Base-by-base conservation (phyloP, 2,797 vertebrate species). In the Bradypodion ventrale region DNA sequence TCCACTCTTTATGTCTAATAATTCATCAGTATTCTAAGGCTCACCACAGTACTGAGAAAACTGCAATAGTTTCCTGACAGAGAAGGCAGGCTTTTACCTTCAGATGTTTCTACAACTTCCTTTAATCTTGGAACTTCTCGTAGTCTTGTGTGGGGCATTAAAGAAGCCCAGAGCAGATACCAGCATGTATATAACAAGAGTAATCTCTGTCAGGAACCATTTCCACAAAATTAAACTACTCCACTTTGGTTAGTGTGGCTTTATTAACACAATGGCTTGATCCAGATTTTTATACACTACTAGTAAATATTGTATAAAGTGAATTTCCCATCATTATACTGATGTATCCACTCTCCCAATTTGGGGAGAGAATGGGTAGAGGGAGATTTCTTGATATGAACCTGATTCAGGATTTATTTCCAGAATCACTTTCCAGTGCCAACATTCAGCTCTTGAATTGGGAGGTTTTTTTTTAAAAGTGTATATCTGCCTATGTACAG, bases 301-400 rank as follows among this genome's bases (percentile, higher is more conserved):
- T n/a, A 65, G 63, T 46, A 68, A 66, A 49, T 46, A 79, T 68
- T 32, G 19, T 44, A 44, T 63, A 78, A 65, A 78, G 1, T 35
- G 5, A 10, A 27, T 52, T 37, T 27, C 40, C 63, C 37, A 56
- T 56, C n/a, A 69, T 69, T 19, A 27, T 52, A 23, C 15, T 13
- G 60, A 46, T 19, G 7, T 44, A n/a, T 3, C 40, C 23, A 32
- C 37, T 6, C 52, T 23, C 12, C 16, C 15, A 56, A 13, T 9
- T 8, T 32, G 32, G 5, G 6, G 3, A 6, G 3, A 5, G 9
- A 37, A 1, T 1, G 3, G 35, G n/a, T n/a, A 52, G n/a, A 15
- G 10, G 32, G 65, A 37, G 16, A 27, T 37, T 44, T 35, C 46
- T 7, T 29, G 6, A 49, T 56, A 16, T 35, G 37, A 56, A 70